Conservation (phyloP, 2,797 vertebrate species). For the Arnoldichthys spilopterus region DNA sequence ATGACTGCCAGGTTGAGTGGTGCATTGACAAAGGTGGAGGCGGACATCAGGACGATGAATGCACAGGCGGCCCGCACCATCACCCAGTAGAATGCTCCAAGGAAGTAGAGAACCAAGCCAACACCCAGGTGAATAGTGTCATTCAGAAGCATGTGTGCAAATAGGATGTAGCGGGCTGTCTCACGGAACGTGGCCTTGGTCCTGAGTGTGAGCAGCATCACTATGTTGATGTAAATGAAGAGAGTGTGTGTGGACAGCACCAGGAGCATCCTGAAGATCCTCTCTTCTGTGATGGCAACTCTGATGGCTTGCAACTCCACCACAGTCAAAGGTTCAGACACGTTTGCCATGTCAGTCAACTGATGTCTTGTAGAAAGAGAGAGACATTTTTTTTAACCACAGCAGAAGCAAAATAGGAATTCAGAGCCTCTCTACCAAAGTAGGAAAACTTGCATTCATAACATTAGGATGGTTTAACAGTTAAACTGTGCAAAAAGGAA, state of each 20-base stretch:
- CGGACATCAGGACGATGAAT: slow-evolving; percentile 35
- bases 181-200: slow-evolving; percentile 63
- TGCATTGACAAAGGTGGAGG: slow-evolving; percentile 12
- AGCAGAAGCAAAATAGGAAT: not conserved
- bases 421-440: too few species aligned
- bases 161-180: slow-evolving; percentile 69
- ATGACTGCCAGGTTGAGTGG: slow-evolving; percentile 57
- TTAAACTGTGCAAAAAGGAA: too few species aligned
- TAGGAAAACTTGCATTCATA: too few species aligned
- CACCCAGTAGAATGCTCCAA: not conserved
- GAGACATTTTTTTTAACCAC: not conserved
- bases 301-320: slow-evolving; percentile 24
- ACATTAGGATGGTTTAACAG: too few species aligned
- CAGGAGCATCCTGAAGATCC: slow-evolving; percentile 31
- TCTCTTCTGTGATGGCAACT: slow-evolving; percentile 24
- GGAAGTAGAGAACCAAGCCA: slow-evolving; percentile 1
- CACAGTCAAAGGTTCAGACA: slow-evolving; percentile 11
- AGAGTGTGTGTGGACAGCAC: slow-evolving; percentile 18
- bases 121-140: slow-evolving; percentile 65
- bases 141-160: slow-evolving; percentile 69
- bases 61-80: slow-evolving; percentile 33
- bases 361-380: not conserved
- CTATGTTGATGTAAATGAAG: slow-evolving; percentile 65
- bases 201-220: slow-evolving; percentile 68
- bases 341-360: slow-evolving; percentile 23